These are phyloP conservation scores for Myxocyprinus asiaticus DNA, from an alignment of 2,113 vertebrate genomes.

Conservation along the genomic window DNA sequence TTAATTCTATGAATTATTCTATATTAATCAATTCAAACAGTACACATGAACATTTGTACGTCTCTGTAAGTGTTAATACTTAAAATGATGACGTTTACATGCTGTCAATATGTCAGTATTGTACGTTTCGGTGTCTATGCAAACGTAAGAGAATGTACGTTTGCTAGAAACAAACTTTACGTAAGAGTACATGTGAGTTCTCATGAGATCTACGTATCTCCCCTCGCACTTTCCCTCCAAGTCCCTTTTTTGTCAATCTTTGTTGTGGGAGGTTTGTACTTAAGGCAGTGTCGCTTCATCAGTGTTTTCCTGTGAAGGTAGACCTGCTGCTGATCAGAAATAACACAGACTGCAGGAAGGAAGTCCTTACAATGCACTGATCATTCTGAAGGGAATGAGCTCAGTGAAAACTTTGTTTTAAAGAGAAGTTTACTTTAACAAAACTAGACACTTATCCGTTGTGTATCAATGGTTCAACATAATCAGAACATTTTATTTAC, in stretches of 20 bases:
- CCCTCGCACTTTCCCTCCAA: background rate
- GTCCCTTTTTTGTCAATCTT: background rate
- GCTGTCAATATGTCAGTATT: no score
- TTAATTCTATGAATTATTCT: no score
- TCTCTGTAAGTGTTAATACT: no score
- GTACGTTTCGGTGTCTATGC: no score
- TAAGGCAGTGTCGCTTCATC: conserved; percentile 6
- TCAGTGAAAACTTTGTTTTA: no score
- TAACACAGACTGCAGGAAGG: conserved; percentile 40
- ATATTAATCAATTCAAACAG: no score
- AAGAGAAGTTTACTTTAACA: background rate
- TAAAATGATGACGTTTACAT: no score
- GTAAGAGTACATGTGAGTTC: no score
- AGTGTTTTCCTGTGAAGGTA: conserved; percentile 24
- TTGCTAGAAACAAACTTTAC: no score
- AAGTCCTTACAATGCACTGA: conserved; percentile 19
- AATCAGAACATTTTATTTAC: background rate
- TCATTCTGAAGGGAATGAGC: background rate
- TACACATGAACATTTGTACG: no score
- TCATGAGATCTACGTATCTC: no score
- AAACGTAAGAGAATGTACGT: no score
- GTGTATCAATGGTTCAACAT: background rate
- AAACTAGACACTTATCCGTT: background rate
- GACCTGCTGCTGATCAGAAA: conserved; percentile 24
- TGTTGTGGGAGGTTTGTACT: background rate